Evolutionary conservation across 2,888 invertebrate species (phyloP).

Genomic region (Globia sparganii): DNA sequence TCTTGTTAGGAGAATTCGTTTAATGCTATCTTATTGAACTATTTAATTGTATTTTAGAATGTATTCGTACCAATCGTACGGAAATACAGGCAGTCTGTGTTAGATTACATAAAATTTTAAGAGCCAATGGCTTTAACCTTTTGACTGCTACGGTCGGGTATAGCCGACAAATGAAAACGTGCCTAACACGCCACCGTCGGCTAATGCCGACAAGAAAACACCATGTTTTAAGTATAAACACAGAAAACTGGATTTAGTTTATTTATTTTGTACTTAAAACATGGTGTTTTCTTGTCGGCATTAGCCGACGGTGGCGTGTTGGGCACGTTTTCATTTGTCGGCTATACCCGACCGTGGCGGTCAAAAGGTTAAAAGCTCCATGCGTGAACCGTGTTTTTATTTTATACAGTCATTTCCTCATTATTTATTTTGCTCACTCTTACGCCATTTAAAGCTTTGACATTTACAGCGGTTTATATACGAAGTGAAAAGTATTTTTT

Average conservation of each 20-base stretch:
- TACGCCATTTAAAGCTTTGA: background rate
- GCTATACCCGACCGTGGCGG: too few species aligned
- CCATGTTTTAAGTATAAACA: too few species aligned
- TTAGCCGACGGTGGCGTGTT: too few species aligned
- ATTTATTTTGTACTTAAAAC: too few species aligned
- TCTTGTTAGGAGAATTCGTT: background rate
- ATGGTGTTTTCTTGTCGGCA: too few species aligned
- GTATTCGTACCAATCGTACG: conserved; percentile 19
- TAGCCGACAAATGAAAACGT: too few species aligned
- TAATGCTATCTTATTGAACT: conserved; percentile 23
- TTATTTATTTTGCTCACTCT: conserved; percentile 1
- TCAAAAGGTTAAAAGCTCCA: too few species aligned
- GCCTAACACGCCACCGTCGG: too few species aligned
- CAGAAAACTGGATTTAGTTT: too few species aligned
- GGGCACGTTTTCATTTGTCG: too few species aligned
- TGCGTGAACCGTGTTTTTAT: background rate
- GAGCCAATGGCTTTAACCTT: background rate
- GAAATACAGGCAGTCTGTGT: conserved; percentile 27
- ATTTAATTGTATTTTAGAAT: conserved; percentile 47
- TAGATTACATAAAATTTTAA: conserved; percentile 5
- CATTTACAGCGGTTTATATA: background rate
- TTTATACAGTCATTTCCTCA: background rate
- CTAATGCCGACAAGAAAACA: too few species aligned
- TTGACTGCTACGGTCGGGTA: too few species aligned
- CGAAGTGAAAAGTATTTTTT: background rate